These are phyloP conservation scores for Xyrichtys novacula DNA, from an alignment of 2,797 vertebrate species.

Conservation along the genomic window DNA sequence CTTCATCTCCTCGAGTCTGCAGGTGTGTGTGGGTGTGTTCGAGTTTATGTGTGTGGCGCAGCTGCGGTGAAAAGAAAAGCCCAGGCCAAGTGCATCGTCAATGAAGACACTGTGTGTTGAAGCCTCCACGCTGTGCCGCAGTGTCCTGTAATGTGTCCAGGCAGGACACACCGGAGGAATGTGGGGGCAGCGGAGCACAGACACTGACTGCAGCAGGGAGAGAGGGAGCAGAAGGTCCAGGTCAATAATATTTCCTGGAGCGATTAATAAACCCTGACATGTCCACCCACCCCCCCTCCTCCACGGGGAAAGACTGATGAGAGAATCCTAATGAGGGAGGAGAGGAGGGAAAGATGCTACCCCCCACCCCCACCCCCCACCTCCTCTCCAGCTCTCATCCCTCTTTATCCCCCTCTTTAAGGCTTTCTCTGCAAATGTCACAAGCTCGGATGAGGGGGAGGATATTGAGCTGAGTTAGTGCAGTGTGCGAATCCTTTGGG, in stretches of 20 bases:
- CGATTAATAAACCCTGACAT: slow-evolving; percentile 83
- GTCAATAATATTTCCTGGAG: slow-evolving; percentile 81
- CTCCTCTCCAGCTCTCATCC: slow-evolving; percentile 17
- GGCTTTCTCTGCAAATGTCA: slow-evolving; percentile 70
- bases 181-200: slow-evolving; percentile 66
- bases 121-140: slow-evolving; percentile 72
- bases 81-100: slow-evolving; percentile 66
- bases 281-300: slow-evolving; percentile 17
- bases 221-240: slow-evolving; percentile 72
- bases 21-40: slow-evolving; percentile 61
- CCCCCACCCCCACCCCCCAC: too few species aligned
- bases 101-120: slow-evolving; percentile 76
- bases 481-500: slow-evolving; percentile 42
- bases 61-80: slow-evolving; percentile 68
- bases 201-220: slow-evolving; percentile 58
- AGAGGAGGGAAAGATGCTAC: slow-evolving; percentile 26
- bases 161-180: slow-evolving; percentile 75
- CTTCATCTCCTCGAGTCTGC: slow-evolving; percentile 61
- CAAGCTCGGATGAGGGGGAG: slow-evolving; percentile 45
- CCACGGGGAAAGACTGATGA: slow-evolving; percentile 71
- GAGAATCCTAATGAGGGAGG: slow-evolving; percentile 78
- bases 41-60: slow-evolving; percentile 53
- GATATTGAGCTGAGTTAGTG: slow-evolving; percentile 44
- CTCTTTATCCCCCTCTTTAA: slow-evolving; percentile 37
- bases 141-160: slow-evolving; percentile 75